Evolutionary conservation across 2,888 invertebrate genomes (phyloP), one percentile per base, ranked within the genome.

Genomic region (Atherix ibis): DNA sequence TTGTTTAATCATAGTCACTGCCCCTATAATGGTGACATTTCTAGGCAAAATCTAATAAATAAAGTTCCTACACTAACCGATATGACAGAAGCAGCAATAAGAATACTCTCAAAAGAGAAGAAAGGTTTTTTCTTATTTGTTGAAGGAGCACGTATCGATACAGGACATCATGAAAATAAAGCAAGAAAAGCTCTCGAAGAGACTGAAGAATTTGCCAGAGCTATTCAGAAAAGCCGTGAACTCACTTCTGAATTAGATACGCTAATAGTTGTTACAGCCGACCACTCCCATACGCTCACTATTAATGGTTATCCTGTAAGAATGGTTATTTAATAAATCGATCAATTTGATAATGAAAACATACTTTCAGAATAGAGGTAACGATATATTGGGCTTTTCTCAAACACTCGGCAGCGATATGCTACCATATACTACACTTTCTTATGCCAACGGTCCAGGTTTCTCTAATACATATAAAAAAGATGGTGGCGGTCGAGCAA

Each of bases 201-300:
- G 53, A 79, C 83, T 0, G 66, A 76, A 1, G 81, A 82, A 47
- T 67, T 87, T 35, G 71, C 77, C 16, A 69, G 72, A 38, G 78
- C 88, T 2, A 66, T 83, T 6, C 56, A 70, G 48, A 59, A 62
- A 31, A 78, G 84, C 1, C 43, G 70, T 26, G 58, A 67, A 27
- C 56, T 77, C 56, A 75, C 78, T 1, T 62, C 69, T 35, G 54
- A 56, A 1, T 62, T 73, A 0, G 80, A 89, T 18, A 88, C 88
- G 0, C 57, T 89, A 9, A 68, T 87, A 4, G 68, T 88, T 1
- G 85, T 82, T 3, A 82, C 83, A 0, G 68, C 83, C 2, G 84
- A 85, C 53, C 84, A 85, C 49, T 72, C 76, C 2, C 84, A 84
- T 51, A 76, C 78, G 0, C 70, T 84, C 71, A 70, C 72, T 5